A percentile compares a stretch with the other conserved stretches of the same genome.
Conservation (phyloP, 1,140 invertebrate genomes). For the Pentalonia nigronervosa region DNA sequence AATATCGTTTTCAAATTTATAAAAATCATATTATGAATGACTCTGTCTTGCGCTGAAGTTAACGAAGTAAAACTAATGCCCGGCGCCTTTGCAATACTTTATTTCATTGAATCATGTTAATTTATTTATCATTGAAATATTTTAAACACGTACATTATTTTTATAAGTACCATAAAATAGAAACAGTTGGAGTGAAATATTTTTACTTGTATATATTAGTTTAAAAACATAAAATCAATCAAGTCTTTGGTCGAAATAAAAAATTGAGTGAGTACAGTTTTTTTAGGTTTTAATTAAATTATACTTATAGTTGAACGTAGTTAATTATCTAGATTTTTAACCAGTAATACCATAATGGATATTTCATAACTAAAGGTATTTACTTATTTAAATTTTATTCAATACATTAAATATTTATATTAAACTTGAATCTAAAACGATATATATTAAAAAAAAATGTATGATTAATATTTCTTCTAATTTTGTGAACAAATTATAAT, state of each 20-base stretch:
- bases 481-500: not conserved
- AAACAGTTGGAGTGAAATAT: not conserved
- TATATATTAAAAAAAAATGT: not conserved
- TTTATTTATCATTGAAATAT: not conserved
- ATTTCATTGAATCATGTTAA: not conserved
- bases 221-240: too few relatives aligned
- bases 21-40: constrained; percentile 3
- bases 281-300: not conserved
- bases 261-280: too few relatives aligned
- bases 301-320: too few relatives aligned
- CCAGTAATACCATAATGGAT: not conserved
- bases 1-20: not conserved
- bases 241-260: too few relatives aligned
- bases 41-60: not conserved
- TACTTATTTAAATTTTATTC: not conserved
- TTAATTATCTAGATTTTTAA: not conserved
- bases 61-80: not conserved
- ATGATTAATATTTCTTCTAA: not conserved
- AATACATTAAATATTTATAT: not conserved
- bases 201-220: not conserved
- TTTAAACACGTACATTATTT: not conserved
- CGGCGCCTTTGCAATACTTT: not conserved
- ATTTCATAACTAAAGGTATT: not conserved
- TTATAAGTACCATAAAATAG: not conserved
- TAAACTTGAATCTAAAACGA: not conserved